Base-by-base conservation (phyloP, 2,113 vertebrate species). In the Protomyctophum bolini region DNA sequence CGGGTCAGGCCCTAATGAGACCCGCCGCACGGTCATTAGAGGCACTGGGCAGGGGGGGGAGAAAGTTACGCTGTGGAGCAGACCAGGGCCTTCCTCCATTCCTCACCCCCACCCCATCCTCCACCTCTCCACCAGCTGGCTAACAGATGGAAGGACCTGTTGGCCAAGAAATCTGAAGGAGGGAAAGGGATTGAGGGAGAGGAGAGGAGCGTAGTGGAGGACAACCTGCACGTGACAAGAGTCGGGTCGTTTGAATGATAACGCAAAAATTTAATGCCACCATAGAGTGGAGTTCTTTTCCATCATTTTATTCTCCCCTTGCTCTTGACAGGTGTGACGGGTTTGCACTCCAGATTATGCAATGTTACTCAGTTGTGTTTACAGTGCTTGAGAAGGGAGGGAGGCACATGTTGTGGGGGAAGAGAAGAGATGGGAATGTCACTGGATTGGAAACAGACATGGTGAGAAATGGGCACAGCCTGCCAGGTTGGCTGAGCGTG, bases 91-190 rank as follows among this genome's bases (percentile, higher is more conserved):
- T 41, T 64, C 66, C 46, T 55, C 47, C 15, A 52, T 12, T 59
- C 28, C 28, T 33, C 10, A 10, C 61, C 29, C 46, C 8, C 10
- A 14, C 59, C 33, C 57, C 72, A 49, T 72, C 58, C 15, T 80
- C 73, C 63, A 54, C 67, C 74, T 58, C 29, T 68, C 63, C 77
- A 83, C 86, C 91, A 93, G 85, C 90, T 92, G 92, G 84, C 70
- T 70, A 80, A 76, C 90, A 92, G 91, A 93, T 91, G 90, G 87
- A 82, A 79, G 55, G 75, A 88, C 87, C 85, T 83, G 85, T 86
- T 83, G 86, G 89, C 90, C 84, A 84, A 87, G 73, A 88, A 79
- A 81, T 41, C 79, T 56, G 51, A 79, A 77, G 60, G 71, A 63
- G 81, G 68, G 72, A 72, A 75, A 86, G 45, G 70, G 72, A 57